Evolutionary conservation across 2,797 vertebrate species (phyloP).

Genomic region (Eurystomus glaucurus): DNA sequence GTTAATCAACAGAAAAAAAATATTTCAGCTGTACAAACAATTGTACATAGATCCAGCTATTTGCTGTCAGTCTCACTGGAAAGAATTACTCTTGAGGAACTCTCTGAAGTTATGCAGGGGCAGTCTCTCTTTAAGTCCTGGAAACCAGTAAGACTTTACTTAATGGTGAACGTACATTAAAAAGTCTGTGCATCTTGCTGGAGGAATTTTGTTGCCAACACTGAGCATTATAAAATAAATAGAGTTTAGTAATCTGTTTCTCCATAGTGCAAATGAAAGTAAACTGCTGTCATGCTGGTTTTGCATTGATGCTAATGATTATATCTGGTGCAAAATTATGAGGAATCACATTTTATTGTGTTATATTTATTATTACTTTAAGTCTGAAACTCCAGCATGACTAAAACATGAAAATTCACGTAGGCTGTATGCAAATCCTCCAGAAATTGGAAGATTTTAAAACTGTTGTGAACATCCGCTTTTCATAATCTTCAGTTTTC

Average conservation of each 20-base stretch:
- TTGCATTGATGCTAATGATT: not conserved
- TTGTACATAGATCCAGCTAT: not conserved
- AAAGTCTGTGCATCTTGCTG: not conserved
- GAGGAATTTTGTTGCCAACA: not conserved
- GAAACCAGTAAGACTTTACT: not conserved
- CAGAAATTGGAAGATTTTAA: not conserved
- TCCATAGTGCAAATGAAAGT: not conserved
- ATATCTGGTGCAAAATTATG: not conserved
- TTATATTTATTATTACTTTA: not conserved
- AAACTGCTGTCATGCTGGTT: not conserved
- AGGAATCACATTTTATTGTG: not conserved
- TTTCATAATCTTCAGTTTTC: not conserved
- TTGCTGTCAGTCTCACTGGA: not conserved
- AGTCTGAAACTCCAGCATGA: not conserved
- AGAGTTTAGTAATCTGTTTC: not conserved
- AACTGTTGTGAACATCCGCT: not conserved
- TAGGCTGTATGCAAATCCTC: not conserved
- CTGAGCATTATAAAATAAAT: not conserved
- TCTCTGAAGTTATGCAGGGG: not conserved
- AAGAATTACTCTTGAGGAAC: not conserved
- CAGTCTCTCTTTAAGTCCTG: not conserved
- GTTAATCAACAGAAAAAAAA: not conserved
- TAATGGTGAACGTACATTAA: not conserved
- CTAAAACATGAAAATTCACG: not conserved
- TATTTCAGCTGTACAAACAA: not conserved